Base-by-base conservation (phyloP, 92 coral and sea anemone genomes). In the Porites cylindrica region DNA sequence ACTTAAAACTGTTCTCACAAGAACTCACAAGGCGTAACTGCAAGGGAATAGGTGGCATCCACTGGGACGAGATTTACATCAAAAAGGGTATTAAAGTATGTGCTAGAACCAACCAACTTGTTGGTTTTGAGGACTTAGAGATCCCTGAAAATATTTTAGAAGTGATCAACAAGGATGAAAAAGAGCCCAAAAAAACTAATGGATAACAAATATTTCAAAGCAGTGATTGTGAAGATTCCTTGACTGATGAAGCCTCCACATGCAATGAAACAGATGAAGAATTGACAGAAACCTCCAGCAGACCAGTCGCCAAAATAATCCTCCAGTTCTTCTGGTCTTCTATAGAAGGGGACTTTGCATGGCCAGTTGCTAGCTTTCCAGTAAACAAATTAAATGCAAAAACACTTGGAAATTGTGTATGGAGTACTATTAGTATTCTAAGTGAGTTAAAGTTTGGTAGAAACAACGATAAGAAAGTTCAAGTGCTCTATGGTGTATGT, bases 11-110 rank as follows among this genome's bases (percentile, higher is more conserved):
- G 14, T 75, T 75, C 24, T 53, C 79, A 13, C 79, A 75, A 53
- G 79, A 74, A 21, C 64, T 74, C 7, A 8, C 79, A 53, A 75
- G 76, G 10, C 51, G 26, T 24, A 77, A 66, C 29, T 24, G 78
- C 29, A 85, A 85, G 12, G 89, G 84, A 24, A 56, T 85, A 23
- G 89, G 84, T 7, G 89, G 89, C n/a, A 66, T 85, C 3, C 89
- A 85, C 32, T 85, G 89, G 84, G 89, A 77, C 54, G 89, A 85
- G 74, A 66, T 85, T 6, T 65, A 77, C n/a, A 52, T 76, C 3
- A 85, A 51, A 13, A 85, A 85, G 51, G 89, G 84, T 20, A 64
- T 83, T 68, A 85, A 85, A 53, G 84, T 78, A 4, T 77, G 89
- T 77, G 83, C 66, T 21, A 77, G 84, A 47, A 77, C 83, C 8